Evolutionary conservation across 2,113 vertebrate genomes (phyloP).

Genomic region (Synodontis membranacea): DNA sequence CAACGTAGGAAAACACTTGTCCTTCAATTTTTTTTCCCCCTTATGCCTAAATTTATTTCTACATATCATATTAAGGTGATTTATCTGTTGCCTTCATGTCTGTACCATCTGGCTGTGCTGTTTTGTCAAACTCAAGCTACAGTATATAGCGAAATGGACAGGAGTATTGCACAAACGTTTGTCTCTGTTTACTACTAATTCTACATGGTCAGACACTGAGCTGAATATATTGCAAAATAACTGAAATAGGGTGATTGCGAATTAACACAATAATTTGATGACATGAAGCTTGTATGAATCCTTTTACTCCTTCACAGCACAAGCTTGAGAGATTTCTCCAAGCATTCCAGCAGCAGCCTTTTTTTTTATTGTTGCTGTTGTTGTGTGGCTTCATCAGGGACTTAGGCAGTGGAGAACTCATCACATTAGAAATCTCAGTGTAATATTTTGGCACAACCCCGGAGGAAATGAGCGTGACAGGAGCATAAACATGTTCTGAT

Average conservation of each 20-base stretch:
- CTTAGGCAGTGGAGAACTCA: constrained; percentile 28
- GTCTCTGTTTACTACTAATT: not conserved
- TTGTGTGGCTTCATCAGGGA: constrained; percentile 33
- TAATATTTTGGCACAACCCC: constrained; percentile 60
- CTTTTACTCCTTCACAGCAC: constrained; percentile 35
- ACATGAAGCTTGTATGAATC: constrained; percentile 30
- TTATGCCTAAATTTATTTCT: not conserved
- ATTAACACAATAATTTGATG: constrained; percentile 36
- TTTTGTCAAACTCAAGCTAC: not conserved
- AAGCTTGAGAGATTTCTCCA: constrained; percentile 44
- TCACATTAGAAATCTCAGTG: constrained; percentile 63
- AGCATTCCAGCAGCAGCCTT: constrained; percentile 45
- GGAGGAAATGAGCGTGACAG: constrained; percentile 63
- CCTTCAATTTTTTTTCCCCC: not conserved
- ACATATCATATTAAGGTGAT: not conserved
- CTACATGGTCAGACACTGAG: not conserved
- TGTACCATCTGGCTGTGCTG: constrained; percentile 3
- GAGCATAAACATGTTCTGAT: constrained; percentile 69
- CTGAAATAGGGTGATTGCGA: constrained; percentile 6
- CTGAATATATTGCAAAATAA: not conserved
- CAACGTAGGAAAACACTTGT: not conserved
- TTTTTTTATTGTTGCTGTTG: constrained; percentile 8
- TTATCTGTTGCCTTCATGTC: constrained; percentile 1
- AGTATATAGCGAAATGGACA: not conserved
- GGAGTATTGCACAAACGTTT: not conserved